A percentile compares a stretch with the other conserved stretches of the same genome.
Conservation (phyloP, 2,797 vertebrate genomes). For the Manis javanica region DNA sequence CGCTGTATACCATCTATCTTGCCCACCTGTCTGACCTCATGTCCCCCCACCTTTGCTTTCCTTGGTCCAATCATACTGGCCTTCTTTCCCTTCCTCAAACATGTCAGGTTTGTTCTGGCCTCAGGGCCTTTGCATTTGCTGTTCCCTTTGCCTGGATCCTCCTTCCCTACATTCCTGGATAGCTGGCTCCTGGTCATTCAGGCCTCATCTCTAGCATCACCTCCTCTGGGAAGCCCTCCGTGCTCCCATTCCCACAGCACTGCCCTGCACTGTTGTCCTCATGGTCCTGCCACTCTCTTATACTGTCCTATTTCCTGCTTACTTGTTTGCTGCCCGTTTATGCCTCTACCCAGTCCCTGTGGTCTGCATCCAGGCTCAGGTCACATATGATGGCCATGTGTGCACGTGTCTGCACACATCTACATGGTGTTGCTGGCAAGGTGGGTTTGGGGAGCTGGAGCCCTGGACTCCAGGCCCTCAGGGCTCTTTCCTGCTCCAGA, state of each 20-base stretch:
- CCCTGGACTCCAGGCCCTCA: not conserved
- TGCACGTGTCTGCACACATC: not conserved
- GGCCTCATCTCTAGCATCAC: not conserved
- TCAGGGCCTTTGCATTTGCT: not conserved
- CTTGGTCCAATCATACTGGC: not conserved
- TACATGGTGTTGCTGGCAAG: not conserved
- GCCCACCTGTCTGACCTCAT: not conserved
- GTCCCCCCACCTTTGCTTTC: not conserved
- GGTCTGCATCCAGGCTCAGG: not conserved
- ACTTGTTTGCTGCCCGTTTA: not conserved
- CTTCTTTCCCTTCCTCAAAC: not conserved
- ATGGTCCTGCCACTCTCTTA: accelerated
- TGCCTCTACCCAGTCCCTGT: not conserved
- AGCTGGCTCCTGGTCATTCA: not conserved
- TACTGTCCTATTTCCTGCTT: not conserved
- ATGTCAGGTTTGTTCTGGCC: not conserved
- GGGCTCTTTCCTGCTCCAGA: not conserved
- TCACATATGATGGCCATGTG: too few relatives aligned
- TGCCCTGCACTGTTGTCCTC: not conserved
- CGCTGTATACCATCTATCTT: not conserved
- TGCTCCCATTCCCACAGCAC: accelerated
- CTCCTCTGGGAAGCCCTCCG: not conserved
- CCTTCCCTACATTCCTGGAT: not conserved
- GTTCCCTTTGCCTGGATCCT: not conserved
- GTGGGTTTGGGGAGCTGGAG: not conserved